These are phyloP conservation scores for Lampropteryx suffumata DNA, from an alignment of 2,888 invertebrate species.

Conservation along the genomic window DNA sequence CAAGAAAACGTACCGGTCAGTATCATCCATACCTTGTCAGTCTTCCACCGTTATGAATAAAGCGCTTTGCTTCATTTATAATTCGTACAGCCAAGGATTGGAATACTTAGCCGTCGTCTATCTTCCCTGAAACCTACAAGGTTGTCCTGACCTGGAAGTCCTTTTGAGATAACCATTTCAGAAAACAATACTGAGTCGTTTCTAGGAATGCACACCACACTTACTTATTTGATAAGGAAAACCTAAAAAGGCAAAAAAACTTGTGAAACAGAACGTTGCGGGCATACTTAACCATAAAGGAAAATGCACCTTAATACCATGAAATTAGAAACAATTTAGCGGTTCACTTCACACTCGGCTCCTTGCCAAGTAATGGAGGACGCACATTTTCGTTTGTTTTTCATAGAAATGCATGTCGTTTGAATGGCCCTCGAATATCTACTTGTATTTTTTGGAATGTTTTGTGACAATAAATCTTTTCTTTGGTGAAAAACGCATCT, in stretches of 20 bases:
- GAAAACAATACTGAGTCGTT: not conserved
- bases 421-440: constrained; percentile 48
- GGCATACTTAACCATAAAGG: constrained; percentile 7
- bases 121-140: too few relatives aligned
- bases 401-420: constrained; percentile 50
- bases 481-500: not conserved
- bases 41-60: too few relatives aligned
- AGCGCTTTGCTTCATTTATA: too few relatives aligned
- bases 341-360: constrained; percentile 38
- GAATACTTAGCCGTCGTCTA: too few relatives aligned
- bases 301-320: constrained; percentile 22
- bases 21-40: too few relatives aligned
- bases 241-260: constrained; percentile 29
- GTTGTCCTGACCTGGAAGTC: too few relatives aligned
- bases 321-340: constrained; percentile 23
- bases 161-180: not conserved
- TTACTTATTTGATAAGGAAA: constrained; percentile 31
- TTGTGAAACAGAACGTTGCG: constrained; percentile 26
- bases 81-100: too few relatives aligned
- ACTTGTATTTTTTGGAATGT: constrained; percentile 23
- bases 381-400: constrained; percentile 63
- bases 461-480: constrained; percentile 22
- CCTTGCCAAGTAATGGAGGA: constrained; percentile 56
- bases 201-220: constrained; percentile 16
- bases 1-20: too few relatives aligned